A percentile compares a stretch with the other conserved stretches of the same genome.
phyloP scores from a whole-genome alignment of 2,113 vertebrate species.

The Oryzias javanicus region DNA sequence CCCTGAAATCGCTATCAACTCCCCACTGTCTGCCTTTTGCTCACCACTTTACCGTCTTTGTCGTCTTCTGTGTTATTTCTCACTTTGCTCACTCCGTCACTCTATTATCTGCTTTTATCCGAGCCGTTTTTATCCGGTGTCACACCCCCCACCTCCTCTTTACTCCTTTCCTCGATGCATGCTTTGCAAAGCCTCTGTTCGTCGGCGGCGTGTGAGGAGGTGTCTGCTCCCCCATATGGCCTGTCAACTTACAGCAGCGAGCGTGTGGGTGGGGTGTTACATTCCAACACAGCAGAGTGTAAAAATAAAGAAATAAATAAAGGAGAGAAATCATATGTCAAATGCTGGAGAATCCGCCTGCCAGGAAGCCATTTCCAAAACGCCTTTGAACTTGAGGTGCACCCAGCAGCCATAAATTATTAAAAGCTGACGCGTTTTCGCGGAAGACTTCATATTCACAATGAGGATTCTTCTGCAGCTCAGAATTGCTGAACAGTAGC shows the following conservation, averaged over 20 bases:
- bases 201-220: constrained; percentile 28
- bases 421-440: constrained; percentile 12
- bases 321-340: constrained; percentile 37
- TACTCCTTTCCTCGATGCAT: constrained; percentile 2
- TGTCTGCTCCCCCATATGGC: constrained; percentile 57
- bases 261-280: constrained; percentile 47
- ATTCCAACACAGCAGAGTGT: constrained; percentile 15
- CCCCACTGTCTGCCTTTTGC: constrained; percentile 26
- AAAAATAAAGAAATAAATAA: not conserved
- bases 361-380: constrained; percentile 20
- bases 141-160: constrained; percentile 26
- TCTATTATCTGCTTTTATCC: constrained; percentile 51
- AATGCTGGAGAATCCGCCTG: constrained; percentile 13
- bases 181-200: constrained; percentile 31
- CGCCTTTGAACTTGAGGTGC: constrained; percentile 30
- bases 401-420: constrained; percentile 21
- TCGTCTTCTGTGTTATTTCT: constrained; percentile 44
- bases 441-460: constrained; percentile 3
- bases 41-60: constrained; percentile 40
- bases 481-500: not conserved
- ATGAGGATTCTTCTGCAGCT: constrained; percentile 1
- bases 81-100: constrained; percentile 43
- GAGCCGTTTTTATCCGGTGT: constrained; percentile 34
- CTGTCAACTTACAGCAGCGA: constrained; percentile 47
- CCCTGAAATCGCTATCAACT: constrained; percentile 28